These are phyloP conservation scores for Eristalis pertinax DNA, from an alignment of 2,888 invertebrate genomes.

Conservation along the genomic window DNA sequence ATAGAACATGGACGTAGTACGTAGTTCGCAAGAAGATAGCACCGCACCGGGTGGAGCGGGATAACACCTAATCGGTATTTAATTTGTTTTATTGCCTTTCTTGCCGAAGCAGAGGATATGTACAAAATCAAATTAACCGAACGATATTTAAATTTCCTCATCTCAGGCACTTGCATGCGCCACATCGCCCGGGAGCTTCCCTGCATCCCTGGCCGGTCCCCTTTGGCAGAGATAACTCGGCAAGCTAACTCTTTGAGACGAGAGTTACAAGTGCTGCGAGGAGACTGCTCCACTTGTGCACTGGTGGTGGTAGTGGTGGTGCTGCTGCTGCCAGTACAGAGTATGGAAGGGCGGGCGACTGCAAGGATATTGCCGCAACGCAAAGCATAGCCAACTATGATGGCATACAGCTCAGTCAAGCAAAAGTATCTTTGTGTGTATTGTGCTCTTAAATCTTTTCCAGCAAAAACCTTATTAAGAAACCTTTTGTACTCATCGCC, in stretches of 20 bases:
- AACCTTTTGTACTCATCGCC: constrained; percentile 68
- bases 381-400: constrained; percentile 50
- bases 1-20: not conserved
- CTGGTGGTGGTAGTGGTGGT: not conserved
- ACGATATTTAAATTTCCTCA: constrained; percentile 67
- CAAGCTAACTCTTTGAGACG: constrained; percentile 53
- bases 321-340: not conserved
- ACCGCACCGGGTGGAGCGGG: constrained; percentile 1
- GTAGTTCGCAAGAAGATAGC: not conserved
- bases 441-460: constrained; percentile 56
- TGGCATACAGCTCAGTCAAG: constrained; percentile 28
- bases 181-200: not conserved
- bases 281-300: not conserved
- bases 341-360: not conserved
- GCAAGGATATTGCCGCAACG: constrained; percentile 40
- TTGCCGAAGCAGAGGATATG: constrained; percentile 52
- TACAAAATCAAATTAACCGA: constrained; percentile 71
- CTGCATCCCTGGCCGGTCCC: not conserved
- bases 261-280: constrained; percentile 10
- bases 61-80: constrained; percentile 70
- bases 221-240: constrained; percentile 33
- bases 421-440: constrained; percentile 10
- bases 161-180: not conserved
- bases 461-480: constrained; percentile 69
- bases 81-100: constrained; percentile 71